Percentiles rank a stretch among this genome's conserved stretches.
Evolutionary conservation across 2,888 invertebrate genomes (phyloP).

Genomic region (Acleris cristana): DNA sequence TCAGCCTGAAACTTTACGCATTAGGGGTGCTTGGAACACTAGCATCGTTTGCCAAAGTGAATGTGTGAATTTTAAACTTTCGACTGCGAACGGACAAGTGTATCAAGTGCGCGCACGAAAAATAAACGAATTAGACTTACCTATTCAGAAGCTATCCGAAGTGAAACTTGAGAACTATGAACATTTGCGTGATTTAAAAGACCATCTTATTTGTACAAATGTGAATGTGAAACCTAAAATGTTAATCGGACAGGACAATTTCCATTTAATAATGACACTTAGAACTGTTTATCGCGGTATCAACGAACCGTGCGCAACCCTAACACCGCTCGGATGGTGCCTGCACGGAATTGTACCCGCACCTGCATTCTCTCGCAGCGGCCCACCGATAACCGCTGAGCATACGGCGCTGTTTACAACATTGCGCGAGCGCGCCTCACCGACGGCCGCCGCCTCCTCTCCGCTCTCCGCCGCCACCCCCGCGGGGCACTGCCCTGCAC

Average conservation of each 20-base stretch:
- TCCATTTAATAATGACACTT: background rate
- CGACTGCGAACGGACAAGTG: background rate
- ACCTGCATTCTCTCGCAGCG: background rate
- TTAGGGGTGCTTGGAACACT: background rate
- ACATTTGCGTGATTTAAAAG: background rate
- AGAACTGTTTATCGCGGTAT: background rate
- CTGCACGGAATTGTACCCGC: slow-evolving; percentile 3
- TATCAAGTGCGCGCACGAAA: background rate
- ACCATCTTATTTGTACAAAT: background rate
- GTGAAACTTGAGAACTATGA: background rate
- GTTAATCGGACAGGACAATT: background rate
- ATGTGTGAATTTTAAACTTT: background rate
- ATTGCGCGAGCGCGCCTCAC: background rate
- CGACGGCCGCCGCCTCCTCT: background rate
- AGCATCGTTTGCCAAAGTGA: background rate
- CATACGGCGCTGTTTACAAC: background rate
- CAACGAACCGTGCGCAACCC: background rate
- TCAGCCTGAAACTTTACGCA: background rate
- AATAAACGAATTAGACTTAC: background rate
- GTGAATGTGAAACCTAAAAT: slow-evolving; percentile 1
- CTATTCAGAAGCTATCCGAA: background rate
- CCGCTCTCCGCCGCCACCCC: slow-evolving; percentile 4
- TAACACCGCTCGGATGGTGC: background rate
- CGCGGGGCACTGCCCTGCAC: background rate
- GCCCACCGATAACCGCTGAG: background rate